Evolutionary conservation across 2,113 vertebrate genomes (phyloP).

Genomic region (Oncorhynchus tshawytscha): DNA sequence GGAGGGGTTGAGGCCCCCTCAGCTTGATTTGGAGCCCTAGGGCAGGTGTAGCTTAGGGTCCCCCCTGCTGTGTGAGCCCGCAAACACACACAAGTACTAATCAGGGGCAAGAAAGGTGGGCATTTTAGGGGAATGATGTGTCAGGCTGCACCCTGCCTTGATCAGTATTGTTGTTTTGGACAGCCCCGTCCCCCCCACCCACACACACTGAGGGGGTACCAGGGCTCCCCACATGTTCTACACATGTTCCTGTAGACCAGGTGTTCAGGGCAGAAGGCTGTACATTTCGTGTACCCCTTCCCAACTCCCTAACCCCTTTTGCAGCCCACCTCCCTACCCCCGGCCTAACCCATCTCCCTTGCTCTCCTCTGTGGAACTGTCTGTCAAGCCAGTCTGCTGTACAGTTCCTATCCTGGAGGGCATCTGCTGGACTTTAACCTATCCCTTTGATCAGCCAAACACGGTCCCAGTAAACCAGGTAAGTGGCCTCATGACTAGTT

Average conservation of each 20-base stretch:
- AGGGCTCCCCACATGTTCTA: constrained; percentile 44
- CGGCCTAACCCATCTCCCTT: not conserved
- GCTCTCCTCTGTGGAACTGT: not conserved
- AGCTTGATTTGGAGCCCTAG: constrained; percentile 69
- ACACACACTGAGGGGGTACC: constrained; percentile 20
- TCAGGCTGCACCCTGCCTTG: constrained; percentile 40
- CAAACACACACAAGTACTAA: not conserved
- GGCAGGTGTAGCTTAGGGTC: constrained; percentile 54
- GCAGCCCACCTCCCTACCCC: constrained; percentile 15
- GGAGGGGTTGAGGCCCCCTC: constrained; percentile 61
- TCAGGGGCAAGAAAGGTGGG: constrained; percentile 7
- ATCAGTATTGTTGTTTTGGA: constrained; percentile 49
- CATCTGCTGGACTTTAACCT: too few relatives aligned
- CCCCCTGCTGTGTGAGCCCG: constrained; percentile 16
- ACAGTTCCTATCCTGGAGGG: too few relatives aligned
- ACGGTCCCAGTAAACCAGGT: too few relatives aligned
- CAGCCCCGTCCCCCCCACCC: constrained; percentile 22
- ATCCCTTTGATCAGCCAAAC: too few relatives aligned
- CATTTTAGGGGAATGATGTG: constrained; percentile 36
- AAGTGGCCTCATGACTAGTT: too few relatives aligned
- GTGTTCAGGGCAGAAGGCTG: constrained; percentile 54
- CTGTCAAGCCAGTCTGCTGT: too few relatives aligned
- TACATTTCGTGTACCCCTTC: constrained; percentile 33
- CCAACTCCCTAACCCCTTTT: constrained; percentile 17
- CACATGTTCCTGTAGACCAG: constrained; percentile 56